Conservation (phyloP, 1,140 invertebrate genomes). For the Zaprionus lachaisei region DNA sequence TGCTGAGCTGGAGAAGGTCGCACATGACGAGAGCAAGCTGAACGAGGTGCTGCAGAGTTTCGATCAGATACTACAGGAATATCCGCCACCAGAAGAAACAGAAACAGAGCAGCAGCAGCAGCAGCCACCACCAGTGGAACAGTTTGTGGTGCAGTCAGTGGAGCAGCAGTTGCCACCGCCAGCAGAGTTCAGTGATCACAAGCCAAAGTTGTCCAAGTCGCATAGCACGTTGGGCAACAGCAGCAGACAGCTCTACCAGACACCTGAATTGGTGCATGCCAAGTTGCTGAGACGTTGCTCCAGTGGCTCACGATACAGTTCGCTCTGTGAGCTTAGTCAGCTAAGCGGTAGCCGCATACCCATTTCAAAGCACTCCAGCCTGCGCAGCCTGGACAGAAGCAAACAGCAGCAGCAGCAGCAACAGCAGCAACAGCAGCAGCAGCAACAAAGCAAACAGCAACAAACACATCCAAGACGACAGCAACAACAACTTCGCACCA, state of each 20-base stretch:
- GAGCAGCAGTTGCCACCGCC: conserved; percentile 49
- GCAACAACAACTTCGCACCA: conserved; percentile 55
- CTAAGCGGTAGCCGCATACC: conserved; percentile 84
- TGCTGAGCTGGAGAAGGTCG: conserved; percentile 84
- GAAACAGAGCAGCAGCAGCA: conserved; percentile 52
- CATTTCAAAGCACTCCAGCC: conserved; percentile 63
- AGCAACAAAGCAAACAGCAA: conserved; percentile 18
- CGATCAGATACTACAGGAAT: conserved; percentile 86
- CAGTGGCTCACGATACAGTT: conserved; percentile 81
- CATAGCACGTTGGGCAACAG: conserved; percentile 62
- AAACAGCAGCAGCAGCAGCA: conserved; percentile 48
- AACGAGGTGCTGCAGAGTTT: conserved; percentile 88
- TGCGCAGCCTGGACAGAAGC: conserved; percentile 54
- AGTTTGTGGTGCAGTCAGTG: background rate
- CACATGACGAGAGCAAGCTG: conserved; percentile 86
- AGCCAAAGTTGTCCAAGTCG: conserved; percentile 84
- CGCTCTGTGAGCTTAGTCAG: conserved; percentile 85
- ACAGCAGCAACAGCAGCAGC: conserved; percentile 22
- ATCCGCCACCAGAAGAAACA: conserved; percentile 70
- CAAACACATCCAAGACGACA: background rate
- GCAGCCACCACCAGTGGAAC: background rate
- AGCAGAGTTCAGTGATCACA: conserved; percentile 55
- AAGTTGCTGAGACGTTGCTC: conserved; percentile 49
- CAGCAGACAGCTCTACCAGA: conserved; percentile 67
- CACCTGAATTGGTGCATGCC: conserved; percentile 63